Conservation (phyloP, 2,797 vertebrate genomes). For the Naso thynnoides region DNA sequence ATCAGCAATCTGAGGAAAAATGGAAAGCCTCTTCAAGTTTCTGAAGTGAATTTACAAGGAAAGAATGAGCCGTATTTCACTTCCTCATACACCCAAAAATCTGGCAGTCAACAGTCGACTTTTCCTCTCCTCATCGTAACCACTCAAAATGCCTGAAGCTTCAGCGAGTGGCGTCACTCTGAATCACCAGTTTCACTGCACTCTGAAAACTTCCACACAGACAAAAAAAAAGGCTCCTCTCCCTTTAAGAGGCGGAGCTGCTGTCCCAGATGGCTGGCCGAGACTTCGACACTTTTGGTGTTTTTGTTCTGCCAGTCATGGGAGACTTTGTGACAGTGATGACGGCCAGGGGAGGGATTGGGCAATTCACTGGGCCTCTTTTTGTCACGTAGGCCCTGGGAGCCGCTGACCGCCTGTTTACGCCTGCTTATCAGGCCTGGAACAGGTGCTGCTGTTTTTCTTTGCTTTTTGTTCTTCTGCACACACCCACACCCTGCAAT, state of each 20-base stretch:
- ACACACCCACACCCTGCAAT: neutral
- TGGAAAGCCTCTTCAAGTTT: neutral
- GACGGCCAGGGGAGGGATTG: slow-evolving; percentile 66
- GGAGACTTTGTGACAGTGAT: slow-evolving; percentile 73
- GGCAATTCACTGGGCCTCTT: slow-evolving; percentile 65
- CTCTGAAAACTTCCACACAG: slow-evolving; percentile 30
- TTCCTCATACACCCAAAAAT: slow-evolving; percentile 6
- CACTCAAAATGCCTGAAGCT: slow-evolving; percentile 11
- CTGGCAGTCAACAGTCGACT: neutral
- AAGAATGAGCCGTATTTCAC: slow-evolving; percentile 5
- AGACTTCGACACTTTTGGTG: slow-evolving; percentile 70
- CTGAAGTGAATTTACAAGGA: slow-evolving; percentile 1
- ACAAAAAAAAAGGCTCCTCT: slow-evolving; percentile 37
- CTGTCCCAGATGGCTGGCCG: slow-evolving; percentile 74
- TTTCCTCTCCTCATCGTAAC: slow-evolving; percentile 9
- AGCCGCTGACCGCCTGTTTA: slow-evolving; percentile 57
- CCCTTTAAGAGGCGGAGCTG: slow-evolving; percentile 75
- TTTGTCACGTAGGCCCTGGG: slow-evolving; percentile 78
- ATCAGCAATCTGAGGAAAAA: neutral
- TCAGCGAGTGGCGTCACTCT: slow-evolving; percentile 11
- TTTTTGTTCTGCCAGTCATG: slow-evolving; percentile 76
- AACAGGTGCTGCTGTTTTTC: slow-evolving; percentile 58
- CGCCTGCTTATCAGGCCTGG: slow-evolving; percentile 69
- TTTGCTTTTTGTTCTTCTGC: slow-evolving; percentile 10
- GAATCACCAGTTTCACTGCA: slow-evolving; percentile 56